These are phyloP conservation scores for Falco biarmicus DNA, from an alignment of 2,797 vertebrate species.

Conservation along the genomic window DNA sequence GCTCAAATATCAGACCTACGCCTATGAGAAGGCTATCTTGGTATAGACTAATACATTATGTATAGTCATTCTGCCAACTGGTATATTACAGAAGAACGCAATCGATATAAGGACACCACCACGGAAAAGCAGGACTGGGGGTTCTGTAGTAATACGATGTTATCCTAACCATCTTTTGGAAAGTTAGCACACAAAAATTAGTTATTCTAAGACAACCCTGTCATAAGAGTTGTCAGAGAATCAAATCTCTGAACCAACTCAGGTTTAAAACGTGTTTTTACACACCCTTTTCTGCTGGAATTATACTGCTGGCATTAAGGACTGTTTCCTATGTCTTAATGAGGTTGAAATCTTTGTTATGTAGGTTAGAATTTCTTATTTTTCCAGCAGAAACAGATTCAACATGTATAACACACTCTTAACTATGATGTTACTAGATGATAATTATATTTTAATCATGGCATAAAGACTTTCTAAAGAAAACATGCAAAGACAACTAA, in stretches of 20 bases:
- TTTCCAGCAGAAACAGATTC: background rate
- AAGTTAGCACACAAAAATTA: background rate
- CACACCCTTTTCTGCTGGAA: background rate
- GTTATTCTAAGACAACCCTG: background rate
- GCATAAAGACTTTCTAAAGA: background rate
- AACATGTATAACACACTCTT: background rate
- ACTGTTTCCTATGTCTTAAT: background rate
- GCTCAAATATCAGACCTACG: background rate
- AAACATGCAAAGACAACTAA: background rate
- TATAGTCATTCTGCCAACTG: background rate
- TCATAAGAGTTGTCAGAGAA: background rate
- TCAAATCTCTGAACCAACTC: background rate
- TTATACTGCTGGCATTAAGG: background rate
- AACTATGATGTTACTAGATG: background rate
- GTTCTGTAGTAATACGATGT: fast-evolving
- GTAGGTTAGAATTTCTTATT: background rate
- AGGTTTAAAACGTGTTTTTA: background rate
- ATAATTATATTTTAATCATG: background rate
- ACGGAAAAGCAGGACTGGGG: background rate
- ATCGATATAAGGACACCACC: background rate
- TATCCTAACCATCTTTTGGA: background rate
- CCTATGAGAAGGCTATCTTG: background rate
- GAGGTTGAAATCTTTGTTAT: background rate
- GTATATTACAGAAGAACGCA: background rate
- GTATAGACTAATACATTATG: background rate